Evolutionary conservation across 2,797 vertebrate genomes (phyloP), one percentile per base, ranked within the genome.

Genomic region (Echeneis naucrates): DNA sequence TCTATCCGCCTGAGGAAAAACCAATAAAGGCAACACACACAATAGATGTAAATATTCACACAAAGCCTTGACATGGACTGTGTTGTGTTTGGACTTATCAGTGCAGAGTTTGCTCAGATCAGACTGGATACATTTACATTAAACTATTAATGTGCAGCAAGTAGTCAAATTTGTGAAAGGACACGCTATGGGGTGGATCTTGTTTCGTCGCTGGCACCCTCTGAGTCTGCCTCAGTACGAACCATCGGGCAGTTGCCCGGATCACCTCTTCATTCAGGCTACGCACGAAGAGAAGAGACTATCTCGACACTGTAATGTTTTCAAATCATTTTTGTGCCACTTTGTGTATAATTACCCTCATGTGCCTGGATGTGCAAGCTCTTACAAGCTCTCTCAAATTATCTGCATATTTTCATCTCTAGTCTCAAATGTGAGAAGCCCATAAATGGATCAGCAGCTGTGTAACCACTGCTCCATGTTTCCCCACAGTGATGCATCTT

Each of bases 351-450:
- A 88, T 89, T 78, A 80, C 72, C 73, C 47, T 64, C 70, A 35
- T 57, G 66, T 64, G 71, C 60, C 42, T 63, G 56, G 26, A 58
- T 80, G 77, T 78, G 78, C 70, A 70, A 55, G 61, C 58, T 78
- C 75, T 75, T 56, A 70, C 75, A 82, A 57, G 84, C 48, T 52
- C 78, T 79, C 79, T 72, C 54, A 78, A 92, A 90, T 87, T 87
- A 91, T 91, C 83, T 80, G 62, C 84, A 84, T 88, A 84, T 83
- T 89, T 88, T 77, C 80, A 86, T 85, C 77, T 66, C 42, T 38
- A n/a, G 59, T 37, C 72, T 81, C 50, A 57, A 81, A 83, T 81
- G 81, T 74, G 81, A 84, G 74, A 77, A 81, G 69, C 61, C 73
- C 85, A 76, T 87, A 86, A 89, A 88, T 79, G 66, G 84, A 85